Evolutionary conservation across 2,888 invertebrate species (phyloP).

Genomic region (Idaea dimidiata): DNA sequence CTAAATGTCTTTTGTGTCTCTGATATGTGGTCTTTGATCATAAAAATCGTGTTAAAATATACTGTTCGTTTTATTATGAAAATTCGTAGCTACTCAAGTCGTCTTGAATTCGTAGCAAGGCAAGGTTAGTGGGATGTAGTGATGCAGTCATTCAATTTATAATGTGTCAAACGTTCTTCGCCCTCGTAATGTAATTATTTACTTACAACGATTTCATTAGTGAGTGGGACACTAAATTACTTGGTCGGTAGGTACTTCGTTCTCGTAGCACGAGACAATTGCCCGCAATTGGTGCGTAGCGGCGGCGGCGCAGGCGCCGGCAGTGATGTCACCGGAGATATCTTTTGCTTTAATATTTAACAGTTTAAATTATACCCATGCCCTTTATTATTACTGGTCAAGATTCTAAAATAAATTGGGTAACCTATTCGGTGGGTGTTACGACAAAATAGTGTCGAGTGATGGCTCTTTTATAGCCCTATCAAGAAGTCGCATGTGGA

Average conservation of each 20-base stretch:
- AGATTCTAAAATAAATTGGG: slow-evolving; percentile 3
- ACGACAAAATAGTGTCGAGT: slow-evolving; percentile 1
- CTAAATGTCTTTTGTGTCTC: too few relatives aligned
- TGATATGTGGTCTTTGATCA: too few relatives aligned
- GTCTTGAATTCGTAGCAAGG: too few relatives aligned
- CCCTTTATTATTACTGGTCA: slow-evolving; percentile 10
- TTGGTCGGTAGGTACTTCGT: slow-evolving; percentile 30
- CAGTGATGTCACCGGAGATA: slow-evolving; percentile 65
- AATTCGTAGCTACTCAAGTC: too few relatives aligned
- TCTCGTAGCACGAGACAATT: slow-evolving; percentile 67
- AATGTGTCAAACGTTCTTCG: slow-evolving; percentile 27
- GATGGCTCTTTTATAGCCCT: too few relatives aligned
- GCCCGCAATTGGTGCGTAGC: slow-evolving; percentile 67
- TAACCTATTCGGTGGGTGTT: not conserved
- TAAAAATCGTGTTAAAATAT: too few relatives aligned
- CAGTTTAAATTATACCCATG: not conserved
- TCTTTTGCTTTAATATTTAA: slow-evolving; percentile 18
- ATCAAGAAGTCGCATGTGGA: too few relatives aligned
- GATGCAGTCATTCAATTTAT: slow-evolving; percentile 30
- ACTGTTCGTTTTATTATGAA: too few relatives aligned
- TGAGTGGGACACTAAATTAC: slow-evolving; percentile 50
- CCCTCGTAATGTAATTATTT: slow-evolving; percentile 60
- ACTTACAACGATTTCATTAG: slow-evolving; percentile 65
- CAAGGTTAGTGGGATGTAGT: too few relatives aligned
- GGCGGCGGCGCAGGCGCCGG: slow-evolving; percentile 51